Conservation (phyloP, 2,797 vertebrate species). For the Helarctos malayanus region DNA sequence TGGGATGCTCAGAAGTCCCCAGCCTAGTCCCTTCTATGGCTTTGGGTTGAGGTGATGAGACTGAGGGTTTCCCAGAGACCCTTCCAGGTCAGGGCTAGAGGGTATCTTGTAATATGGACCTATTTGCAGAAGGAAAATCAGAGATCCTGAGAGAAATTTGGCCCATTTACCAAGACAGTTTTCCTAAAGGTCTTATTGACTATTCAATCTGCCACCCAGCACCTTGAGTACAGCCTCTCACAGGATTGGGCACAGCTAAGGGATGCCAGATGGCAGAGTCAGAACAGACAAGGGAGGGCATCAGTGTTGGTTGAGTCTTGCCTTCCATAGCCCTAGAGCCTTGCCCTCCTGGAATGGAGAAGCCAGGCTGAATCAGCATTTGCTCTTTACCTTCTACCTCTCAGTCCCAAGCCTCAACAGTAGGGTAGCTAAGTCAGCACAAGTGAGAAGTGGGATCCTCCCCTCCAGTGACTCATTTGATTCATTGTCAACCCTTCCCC, state of each 20-base stretch:
- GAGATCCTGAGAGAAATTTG: background rate
- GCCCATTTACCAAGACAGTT: background rate
- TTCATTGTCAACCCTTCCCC: background rate
- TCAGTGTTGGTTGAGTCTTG: background rate
- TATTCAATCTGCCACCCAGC: background rate
- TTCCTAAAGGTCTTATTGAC: background rate
- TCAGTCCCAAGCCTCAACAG: background rate
- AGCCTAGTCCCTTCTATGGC: background rate
- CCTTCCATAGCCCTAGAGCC: background rate
- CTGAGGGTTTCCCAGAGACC: background rate
- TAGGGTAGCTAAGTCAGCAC: background rate
- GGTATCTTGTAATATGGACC: background rate
- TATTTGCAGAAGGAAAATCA: conserved; percentile 40
- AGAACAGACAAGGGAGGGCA: background rate
- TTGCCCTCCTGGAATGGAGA: conserved; percentile 33
- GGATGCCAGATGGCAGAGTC: background rate
- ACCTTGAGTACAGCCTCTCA: background rate
- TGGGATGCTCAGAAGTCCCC: background rate
- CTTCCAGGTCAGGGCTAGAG: background rate
- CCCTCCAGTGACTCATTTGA: background rate
- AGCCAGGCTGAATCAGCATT: background rate
- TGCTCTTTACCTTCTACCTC: background rate
- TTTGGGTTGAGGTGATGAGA: background rate
- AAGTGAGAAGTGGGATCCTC: background rate
- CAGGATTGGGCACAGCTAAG: background rate